Evolutionary conservation across 2,888 invertebrate species (phyloP), one percentile per base, ranked within the genome.

Genomic region (Apeira syringaria): DNA sequence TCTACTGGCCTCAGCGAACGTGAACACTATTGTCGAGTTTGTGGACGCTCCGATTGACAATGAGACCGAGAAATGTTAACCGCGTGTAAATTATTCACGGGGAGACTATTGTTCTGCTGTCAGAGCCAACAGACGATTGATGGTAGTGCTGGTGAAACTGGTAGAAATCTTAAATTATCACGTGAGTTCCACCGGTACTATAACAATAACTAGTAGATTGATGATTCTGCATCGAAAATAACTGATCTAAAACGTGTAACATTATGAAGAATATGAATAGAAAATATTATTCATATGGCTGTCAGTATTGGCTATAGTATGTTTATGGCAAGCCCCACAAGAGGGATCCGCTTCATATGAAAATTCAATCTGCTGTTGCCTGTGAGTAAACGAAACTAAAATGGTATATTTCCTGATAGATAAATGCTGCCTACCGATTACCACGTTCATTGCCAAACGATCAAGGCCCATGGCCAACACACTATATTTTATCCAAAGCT

Each of bases 1-100:
- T 74, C 78, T 68, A 68, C 61, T 64, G 74, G 62, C 76, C 74
- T 78, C 59, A 64, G 44, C 55, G 52, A 56, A 29, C 13, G 13
- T 12, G 12, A 35, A 15, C 10, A n/a, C 27, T 31, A 38, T n/a
- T n/a, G n/a, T n/a, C 4, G 15, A 2, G 15, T 3, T 34, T 25
- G 36, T 33, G 41, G 47, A 50, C 29, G 38, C 53, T 56, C 59
- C 56, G 26, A 29, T 33, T 39, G 25, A 34, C 38, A 45, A 45
- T 15, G 39, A 35, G 34, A 35, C 26, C 45, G 34, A 39, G 31
- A 30, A 34, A 24, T 24, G 18, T 8, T 6, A 15, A 17, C 33
- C n/a, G 38, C 20, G 29, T 33, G 33, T 8, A 32, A 37, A 44
- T 44, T 38, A 26, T 44, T 29, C 44, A 30, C 33, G 15, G 35